These are phyloP conservation scores for Papilio helenus DNA, from an alignment of 1,140 invertebrate genomes.

Conservation along the genomic window DNA sequence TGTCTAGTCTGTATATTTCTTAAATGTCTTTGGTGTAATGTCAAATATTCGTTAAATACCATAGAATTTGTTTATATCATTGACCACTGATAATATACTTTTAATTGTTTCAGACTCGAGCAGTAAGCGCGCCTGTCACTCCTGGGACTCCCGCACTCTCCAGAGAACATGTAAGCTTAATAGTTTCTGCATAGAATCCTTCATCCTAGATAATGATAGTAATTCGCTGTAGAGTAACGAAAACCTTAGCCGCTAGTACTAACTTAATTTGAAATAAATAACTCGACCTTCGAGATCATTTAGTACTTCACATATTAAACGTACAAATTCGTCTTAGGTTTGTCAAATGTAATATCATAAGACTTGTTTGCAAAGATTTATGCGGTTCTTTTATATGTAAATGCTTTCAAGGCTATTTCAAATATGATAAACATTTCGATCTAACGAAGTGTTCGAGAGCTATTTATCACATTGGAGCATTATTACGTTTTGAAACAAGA, in stretches of 20 bases:
- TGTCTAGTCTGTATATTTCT: too few species aligned
- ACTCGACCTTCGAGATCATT: not conserved
- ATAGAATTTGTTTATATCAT: too few species aligned
- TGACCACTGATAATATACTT: not conserved
- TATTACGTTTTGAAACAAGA: conserved; percentile 23
- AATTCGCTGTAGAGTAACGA: too few species aligned
- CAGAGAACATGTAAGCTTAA: conserved; percentile 66
- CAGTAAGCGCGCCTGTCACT: conserved; percentile 80
- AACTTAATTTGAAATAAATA: not conserved
- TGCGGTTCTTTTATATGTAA: conserved; percentile 7
- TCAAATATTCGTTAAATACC: too few species aligned
- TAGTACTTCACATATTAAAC: not conserved
- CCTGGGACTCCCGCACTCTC: conserved; percentile 64
- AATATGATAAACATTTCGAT: conserved; percentile 25
- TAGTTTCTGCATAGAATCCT: too few species aligned
- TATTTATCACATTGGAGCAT: conserved; percentile 25
- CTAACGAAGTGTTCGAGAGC: not conserved
- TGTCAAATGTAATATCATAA: not conserved
- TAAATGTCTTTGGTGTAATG: too few species aligned
- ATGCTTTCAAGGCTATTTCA: conserved; percentile 21
- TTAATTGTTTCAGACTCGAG: conserved; percentile 74
- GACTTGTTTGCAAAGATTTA: not conserved
- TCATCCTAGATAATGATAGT: too few species aligned
- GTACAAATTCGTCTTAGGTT: not conserved
- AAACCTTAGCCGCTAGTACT: too few species aligned